Base-by-base conservation (phyloP, 2,888 invertebrate genomes). In the Plebejus argus region DNA sequence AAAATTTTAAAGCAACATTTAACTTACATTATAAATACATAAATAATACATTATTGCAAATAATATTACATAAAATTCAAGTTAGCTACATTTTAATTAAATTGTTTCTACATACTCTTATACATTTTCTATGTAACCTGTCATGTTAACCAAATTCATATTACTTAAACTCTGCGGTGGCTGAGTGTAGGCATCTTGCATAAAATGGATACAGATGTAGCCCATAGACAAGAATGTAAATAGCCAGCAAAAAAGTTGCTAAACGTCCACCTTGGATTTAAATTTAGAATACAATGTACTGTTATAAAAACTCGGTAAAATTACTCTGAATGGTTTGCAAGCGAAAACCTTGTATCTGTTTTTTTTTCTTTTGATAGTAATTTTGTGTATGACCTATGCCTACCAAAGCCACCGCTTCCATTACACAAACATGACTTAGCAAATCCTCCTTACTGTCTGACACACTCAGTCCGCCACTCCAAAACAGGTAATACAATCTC, bases 1-100 rank as follows among this genome's bases (percentile, higher is more conserved):
- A 91, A 93, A 91, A 93, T 90, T 90, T 93, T 91, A 92, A 92
- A 93, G 93, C 92, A 93, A 93, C 90, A 88, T 92, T 91, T 90
- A 91, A 92, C 91, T 92, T 93, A 93, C 91, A 90, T 91, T 92
- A 93, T 89, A 89, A 89, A 90, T 92, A 93, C 91, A 94, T 93
- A 93, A 94, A 93, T 93, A 93, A 93, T 92, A 93, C 91, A 93
- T 91, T 88, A 76, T 92, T 89, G 92, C 91, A 91, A 93, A 93
- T 91, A 88, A 92, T 88, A 90, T 89, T 91, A 91, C 90, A 91
- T 91, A 91, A 88, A 92, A 92, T 93, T 93, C 91, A 92, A 92
- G 92, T 93, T 93, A 93, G 91, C 93, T 93, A 92, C 89, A 86
- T 86, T 90, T 91, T 91, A 90, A 89, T 90, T 91, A 87, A 91